Base-by-base conservation (phyloP, 2,797 vertebrate genomes). In the Brachyalestes nurse region DNA sequence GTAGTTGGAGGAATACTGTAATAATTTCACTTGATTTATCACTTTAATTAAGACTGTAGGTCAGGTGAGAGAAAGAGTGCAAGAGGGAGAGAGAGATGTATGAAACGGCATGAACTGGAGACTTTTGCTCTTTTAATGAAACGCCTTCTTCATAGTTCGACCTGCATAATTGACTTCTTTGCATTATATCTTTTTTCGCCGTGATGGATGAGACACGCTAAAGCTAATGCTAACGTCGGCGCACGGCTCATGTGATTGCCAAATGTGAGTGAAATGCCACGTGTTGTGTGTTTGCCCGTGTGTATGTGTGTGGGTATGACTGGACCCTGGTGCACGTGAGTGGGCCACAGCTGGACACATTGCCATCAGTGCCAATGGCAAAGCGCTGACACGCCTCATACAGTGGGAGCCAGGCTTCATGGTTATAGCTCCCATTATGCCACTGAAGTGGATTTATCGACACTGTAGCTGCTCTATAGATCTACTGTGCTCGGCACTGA, bases 21-120 rank as follows among this genome's bases (percentile, higher is more conserved):
- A 77, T 85, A 34, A 65, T 81, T 84, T 79, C 67, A 81, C 67
- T 73, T 87, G 86, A 87, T 86, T 85, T 85, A 86, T 87, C 64
- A 81, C 61, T 87, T 77, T 78, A 83, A 83, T 85, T 85, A 85
- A 77, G 81, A 75, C 13, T 65, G 64, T 65, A 75, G 72, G 74
- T 81, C 70, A 34, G 25, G 57, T 28, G 65, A 79, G 82, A 34
- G 57, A 84, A 73, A 86, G 83, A 4, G 81, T 1, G 49, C 0
- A 61, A 53, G 82, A 21, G 86, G 16, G 12, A n/a, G 21, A 23
- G 51, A 82, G 60, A 64, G 17, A 60, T 73, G 53, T 78, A 17
- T 69, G 75, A 86, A 64, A 77, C 58, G 62, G 51, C 49, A 66
- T 58, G 23, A 9, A 62, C 62, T 74, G 58, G 25, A 72, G 66